phyloP scores from a whole-genome alignment of 2,113 vertebrate species.

The Centropristis striata region DNA sequence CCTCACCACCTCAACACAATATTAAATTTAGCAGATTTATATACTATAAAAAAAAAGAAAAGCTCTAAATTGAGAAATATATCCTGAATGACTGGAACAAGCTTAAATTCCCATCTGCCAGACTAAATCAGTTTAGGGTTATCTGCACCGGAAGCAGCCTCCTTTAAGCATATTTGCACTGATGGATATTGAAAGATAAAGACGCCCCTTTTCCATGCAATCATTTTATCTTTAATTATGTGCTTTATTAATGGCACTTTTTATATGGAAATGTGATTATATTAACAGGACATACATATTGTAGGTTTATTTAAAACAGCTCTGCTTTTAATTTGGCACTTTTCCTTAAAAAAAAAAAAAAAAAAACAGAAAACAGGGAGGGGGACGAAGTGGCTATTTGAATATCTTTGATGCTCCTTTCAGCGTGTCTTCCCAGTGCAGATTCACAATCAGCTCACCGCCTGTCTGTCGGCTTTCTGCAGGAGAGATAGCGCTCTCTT shows the following conservation, averaged over 20 bases:
- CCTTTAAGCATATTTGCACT: conserved; percentile 74
- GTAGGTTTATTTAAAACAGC: conserved; percentile 68
- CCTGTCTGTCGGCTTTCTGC: conserved; percentile 73
- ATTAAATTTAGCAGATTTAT: neutral
- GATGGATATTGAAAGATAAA: conserved; percentile 79
- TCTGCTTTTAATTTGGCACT: conserved; percentile 71
- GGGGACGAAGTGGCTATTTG: conserved; percentile 69
- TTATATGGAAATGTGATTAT: conserved; percentile 78
- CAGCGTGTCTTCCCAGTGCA: conserved; percentile 68
- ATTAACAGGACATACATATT: conserved; percentile 64
- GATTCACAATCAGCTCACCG: conserved; percentile 63
- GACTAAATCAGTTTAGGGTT: conserved; percentile 54
- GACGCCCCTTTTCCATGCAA: conserved; percentile 67
- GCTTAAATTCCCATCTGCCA: conserved; percentile 20
- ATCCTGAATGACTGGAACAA: conserved; percentile 16
- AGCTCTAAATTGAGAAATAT: neutral
- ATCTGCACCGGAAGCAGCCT: conserved; percentile 72
- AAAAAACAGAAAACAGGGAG: neutral
- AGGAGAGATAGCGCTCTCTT: conserved; percentile 80
- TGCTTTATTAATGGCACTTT: conserved; percentile 76
- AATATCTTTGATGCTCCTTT: conserved; percentile 83
- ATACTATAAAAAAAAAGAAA: too few species aligned
- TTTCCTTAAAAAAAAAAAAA: conserved; percentile 59
- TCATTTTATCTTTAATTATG: conserved; percentile 85
- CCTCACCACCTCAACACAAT: neutral